A percentile compares a stretch with the other conserved stretches of the same genome.
phyloP scores from a whole-genome alignment of 2,113 vertebrate genomes.

The Hippocampus zosterae region DNA sequence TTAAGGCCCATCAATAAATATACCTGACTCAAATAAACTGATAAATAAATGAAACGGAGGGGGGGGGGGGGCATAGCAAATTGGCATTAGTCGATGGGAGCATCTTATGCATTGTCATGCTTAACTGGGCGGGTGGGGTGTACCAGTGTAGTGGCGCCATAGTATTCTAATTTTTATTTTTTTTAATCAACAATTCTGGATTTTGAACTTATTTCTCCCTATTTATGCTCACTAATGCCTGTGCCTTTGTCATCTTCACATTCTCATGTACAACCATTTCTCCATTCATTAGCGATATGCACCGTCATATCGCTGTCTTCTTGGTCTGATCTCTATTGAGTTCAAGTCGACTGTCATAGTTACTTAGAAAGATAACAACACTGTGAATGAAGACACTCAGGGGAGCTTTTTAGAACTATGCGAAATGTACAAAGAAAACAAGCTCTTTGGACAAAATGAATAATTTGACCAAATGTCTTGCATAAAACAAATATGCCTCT shows the following conservation, averaged over 20 bases:
- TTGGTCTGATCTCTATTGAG: background rate
- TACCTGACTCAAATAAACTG: slow-evolving; percentile 72
- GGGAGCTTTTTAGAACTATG: background rate
- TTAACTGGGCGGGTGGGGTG: slow-evolving; percentile 52
- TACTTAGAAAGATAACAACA: background rate
- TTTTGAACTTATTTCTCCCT: background rate
- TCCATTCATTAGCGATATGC: background rate
- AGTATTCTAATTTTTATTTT: background rate
- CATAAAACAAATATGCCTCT: too few relatives aligned
- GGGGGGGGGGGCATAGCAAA: slow-evolving; percentile 49
- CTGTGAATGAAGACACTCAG: background rate
- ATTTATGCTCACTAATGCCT: background rate
- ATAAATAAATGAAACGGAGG: slow-evolving; percentile 75
- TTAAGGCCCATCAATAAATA: slow-evolving; percentile 72
- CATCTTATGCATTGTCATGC: slow-evolving; percentile 63
- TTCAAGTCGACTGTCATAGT: background rate
- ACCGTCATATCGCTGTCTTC: background rate
- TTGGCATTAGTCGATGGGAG: slow-evolving; percentile 70
- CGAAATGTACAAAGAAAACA: too few relatives aligned
- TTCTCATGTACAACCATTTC: background rate
- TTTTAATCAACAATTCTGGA: background rate
- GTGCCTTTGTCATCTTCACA: too few relatives aligned
- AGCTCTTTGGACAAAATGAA: background rate
- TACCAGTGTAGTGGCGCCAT: slow-evolving; percentile 23
- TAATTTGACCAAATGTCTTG: background rate